phyloP scores from a whole-genome alignment of 2,888 invertebrate species.

The Arrhopalites spinosus region DNA sequence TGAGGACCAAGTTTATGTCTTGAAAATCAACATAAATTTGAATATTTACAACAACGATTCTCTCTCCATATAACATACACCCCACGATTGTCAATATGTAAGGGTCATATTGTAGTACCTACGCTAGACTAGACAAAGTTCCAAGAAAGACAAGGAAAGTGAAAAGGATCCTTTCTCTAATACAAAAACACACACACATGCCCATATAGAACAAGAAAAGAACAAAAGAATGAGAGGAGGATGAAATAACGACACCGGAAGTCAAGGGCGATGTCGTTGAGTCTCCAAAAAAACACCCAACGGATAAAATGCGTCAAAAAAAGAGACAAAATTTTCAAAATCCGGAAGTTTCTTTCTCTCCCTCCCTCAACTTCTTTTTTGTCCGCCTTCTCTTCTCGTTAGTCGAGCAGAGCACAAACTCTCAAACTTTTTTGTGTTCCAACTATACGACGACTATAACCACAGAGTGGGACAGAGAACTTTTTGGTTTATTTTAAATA shows the following conservation, averaged over 20 bases:
- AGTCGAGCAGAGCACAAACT: no score
- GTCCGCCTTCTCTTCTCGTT: no score
- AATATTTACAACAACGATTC: conserved; percentile 8
- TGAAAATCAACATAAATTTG: conserved; percentile 34
- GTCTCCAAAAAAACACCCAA: neutral
- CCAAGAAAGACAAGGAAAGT: conserved; percentile 1
- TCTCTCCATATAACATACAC: neutral
- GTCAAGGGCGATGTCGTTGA: conserved; percentile 29
- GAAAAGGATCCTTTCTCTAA: neutral
- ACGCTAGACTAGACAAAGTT: neutral
- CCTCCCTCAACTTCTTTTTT: no score
- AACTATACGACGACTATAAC: no score
- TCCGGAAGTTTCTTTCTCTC: no score
- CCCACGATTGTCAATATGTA: no score
- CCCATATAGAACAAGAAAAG: neutral
- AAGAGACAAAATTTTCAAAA: no score
- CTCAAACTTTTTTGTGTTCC: no score
- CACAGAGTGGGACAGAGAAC: no score
- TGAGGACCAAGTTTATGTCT: neutral
- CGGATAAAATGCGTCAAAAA: no score
- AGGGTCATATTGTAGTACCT: neutral
- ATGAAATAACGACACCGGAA: conserved; percentile 33
- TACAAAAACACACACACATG: neutral
- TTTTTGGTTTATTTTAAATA: no score
- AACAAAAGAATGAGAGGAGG: no score